These are phyloP conservation scores for Ahaetulla prasina DNA, from an alignment of 2,113 vertebrate species.

Conservation along the genomic window DNA sequence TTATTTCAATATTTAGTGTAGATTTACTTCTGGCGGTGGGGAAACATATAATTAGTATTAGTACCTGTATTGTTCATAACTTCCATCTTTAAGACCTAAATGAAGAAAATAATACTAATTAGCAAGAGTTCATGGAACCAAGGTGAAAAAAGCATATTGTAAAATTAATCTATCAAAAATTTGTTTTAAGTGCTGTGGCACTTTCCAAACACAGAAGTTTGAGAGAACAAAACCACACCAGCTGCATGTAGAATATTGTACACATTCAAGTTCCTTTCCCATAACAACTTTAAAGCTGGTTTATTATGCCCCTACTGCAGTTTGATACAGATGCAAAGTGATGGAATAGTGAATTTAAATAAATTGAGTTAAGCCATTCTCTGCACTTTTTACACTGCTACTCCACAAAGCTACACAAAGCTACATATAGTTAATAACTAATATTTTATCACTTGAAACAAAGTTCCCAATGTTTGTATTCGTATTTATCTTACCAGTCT, in stretches of 20 bases:
- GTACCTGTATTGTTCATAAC: conserved; percentile 94
- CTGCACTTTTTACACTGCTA: not conserved
- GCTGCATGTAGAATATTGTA: not conserved
- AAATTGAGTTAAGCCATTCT: not conserved
- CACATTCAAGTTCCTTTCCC: not conserved
- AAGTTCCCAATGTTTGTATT: not conserved
- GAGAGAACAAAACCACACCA: not conserved
- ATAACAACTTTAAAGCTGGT: not conserved
- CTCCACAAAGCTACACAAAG: not conserved
- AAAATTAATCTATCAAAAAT: not conserved
- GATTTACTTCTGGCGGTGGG: not conserved
- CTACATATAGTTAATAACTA: not conserved
- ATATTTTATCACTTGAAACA: not conserved
- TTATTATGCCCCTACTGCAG: not conserved
- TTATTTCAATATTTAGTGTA: not conserved
- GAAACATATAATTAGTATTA: not conserved
- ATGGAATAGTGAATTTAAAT: not conserved
- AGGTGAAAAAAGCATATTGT: not conserved
- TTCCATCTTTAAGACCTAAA: conserved; percentile 87
- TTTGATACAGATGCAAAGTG: not conserved
- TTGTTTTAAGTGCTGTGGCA: not conserved
- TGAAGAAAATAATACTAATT: conserved; percentile 61
- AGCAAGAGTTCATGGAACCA: conserved; percentile 6
- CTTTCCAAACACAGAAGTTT: not conserved
- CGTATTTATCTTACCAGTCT: not conserved